Percentiles rank a stretch among this genome's conserved stretches.
Conservation (phyloP, 2,797 vertebrate genomes). For the Buceros bicornis region DNA sequence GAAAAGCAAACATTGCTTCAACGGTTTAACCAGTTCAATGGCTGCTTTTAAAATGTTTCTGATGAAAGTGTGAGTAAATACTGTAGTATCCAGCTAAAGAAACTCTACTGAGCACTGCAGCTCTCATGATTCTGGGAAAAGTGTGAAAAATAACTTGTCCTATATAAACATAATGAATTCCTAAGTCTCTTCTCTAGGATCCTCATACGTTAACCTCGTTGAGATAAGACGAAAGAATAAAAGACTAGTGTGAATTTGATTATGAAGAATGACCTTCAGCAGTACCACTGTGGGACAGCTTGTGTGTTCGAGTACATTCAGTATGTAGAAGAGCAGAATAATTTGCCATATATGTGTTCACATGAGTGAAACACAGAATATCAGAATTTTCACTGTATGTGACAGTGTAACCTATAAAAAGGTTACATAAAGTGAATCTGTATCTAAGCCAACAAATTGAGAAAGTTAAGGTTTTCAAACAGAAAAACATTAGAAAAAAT, state of each 20-base stretch:
- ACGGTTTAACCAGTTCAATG: not conserved
- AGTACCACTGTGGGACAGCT: not conserved
- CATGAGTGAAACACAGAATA: not conserved
- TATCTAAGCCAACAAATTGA: not conserved
- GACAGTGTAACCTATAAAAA: not conserved
- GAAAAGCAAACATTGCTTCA: not conserved
- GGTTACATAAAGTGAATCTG: not conserved
- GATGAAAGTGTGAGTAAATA: not conserved
- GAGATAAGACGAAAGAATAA: not conserved
- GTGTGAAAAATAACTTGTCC: not conserved
- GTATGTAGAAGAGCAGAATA: not conserved
- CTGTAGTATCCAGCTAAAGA: not conserved
- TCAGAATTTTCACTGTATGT: not conserved
- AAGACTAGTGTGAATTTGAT: not conserved
- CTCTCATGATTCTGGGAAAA: not conserved
- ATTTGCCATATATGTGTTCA: not conserved
- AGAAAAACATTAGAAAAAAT: not conserved
- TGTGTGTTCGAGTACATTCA: not conserved
- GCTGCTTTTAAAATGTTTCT: not conserved
- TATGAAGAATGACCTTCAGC: not conserved
- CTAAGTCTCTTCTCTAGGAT: not conserved
- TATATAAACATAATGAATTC: rapidly evolving
- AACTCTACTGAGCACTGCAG: not conserved
- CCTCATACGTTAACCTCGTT: not conserved
- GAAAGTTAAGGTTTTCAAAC: not conserved